Conservation (phyloP, 2,888 invertebrate species). For the Agelastica alni region DNA sequence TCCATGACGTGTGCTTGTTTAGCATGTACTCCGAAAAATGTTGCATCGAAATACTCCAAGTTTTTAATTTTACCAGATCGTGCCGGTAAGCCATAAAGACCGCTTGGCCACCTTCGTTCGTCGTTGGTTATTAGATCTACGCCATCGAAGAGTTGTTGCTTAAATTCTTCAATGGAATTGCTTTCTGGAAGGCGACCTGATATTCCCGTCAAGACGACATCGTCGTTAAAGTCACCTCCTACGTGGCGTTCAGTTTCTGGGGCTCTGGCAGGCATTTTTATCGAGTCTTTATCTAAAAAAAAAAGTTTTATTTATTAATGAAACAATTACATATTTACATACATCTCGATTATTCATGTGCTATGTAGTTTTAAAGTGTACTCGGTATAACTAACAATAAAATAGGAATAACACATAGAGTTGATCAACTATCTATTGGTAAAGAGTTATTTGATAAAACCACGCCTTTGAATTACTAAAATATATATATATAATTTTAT, state of each 20-base stretch:
- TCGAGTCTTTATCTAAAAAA: conserved; percentile 26
- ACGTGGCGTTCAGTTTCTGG: conserved; percentile 54
- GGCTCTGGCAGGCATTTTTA: conserved; percentile 70
- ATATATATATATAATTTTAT: conserved; percentile 2
- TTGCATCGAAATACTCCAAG: conserved; percentile 79
- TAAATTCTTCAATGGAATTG: conserved; percentile 89
- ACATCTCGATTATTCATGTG: too few relatives aligned
- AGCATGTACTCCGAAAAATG: conserved; percentile 88
- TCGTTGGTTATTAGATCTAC: conserved; percentile 94
- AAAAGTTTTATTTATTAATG: too few relatives aligned
- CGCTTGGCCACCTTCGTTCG: conserved; percentile 84
- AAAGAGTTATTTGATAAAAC: not conserved
- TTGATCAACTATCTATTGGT: not conserved
- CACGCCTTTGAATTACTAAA: conserved; percentile 7
- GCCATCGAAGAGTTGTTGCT: conserved; percentile 85
- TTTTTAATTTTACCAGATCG: conserved; percentile 84
- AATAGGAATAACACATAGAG: too few relatives aligned
- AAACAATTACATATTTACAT: too few relatives aligned
- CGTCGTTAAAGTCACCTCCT: conserved; percentile 59
- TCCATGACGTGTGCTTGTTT: conserved; percentile 93
- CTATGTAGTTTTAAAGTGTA: too few relatives aligned
- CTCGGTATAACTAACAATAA: too few relatives aligned
- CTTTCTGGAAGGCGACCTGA: conserved; percentile 92
- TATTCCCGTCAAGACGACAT: conserved; percentile 81
- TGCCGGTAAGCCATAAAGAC: conserved; percentile 77